Percentiles rank a stretch among this genome's conserved stretches.
Evolutionary conservation across 2,113 vertebrate genomes (phyloP).

Genomic region (Capreolus pygargus): DNA sequence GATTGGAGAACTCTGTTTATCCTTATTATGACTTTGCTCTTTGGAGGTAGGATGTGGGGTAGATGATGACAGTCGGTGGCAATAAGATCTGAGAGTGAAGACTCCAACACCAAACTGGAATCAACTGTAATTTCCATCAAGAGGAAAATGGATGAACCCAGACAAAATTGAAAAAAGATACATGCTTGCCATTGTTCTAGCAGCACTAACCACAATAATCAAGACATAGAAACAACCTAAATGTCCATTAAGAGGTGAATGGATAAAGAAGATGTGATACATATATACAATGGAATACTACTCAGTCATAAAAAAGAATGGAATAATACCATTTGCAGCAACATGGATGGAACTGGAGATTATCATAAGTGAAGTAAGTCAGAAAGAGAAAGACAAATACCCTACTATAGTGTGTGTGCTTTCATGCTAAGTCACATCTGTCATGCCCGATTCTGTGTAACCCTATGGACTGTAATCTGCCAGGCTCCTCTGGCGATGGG

Average conservation of each 20-base stretch:
- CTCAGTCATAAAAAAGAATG: not conserved
- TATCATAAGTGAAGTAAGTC: not conserved
- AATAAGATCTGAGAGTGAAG: not conserved
- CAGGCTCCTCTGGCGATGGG: not conserved
- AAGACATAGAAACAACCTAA: not conserved
- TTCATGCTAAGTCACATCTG: not conserved
- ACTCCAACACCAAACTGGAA: not conserved
- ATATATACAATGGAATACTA: not conserved
- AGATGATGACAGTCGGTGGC: not conserved
- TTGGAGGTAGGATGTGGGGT: not conserved
- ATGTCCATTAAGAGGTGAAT: not conserved
- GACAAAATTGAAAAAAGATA: not conserved
- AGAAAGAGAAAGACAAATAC: not conserved
- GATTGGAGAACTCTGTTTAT: not conserved
- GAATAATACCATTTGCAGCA: not conserved
- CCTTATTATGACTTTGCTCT: not conserved
- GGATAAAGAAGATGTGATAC: not conserved
- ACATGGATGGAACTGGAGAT: not conserved
- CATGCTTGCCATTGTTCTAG: not conserved
- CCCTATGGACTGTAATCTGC: not conserved
- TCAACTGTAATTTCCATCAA: not conserved
- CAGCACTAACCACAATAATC: not conserved
- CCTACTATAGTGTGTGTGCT: fast-evolving
- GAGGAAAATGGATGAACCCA: not conserved
- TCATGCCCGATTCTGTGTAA: not conserved